These are phyloP conservation scores for Bemisia tabaci DNA, from an alignment of 1,140 invertebrate species.

Conservation along the genomic window DNA sequence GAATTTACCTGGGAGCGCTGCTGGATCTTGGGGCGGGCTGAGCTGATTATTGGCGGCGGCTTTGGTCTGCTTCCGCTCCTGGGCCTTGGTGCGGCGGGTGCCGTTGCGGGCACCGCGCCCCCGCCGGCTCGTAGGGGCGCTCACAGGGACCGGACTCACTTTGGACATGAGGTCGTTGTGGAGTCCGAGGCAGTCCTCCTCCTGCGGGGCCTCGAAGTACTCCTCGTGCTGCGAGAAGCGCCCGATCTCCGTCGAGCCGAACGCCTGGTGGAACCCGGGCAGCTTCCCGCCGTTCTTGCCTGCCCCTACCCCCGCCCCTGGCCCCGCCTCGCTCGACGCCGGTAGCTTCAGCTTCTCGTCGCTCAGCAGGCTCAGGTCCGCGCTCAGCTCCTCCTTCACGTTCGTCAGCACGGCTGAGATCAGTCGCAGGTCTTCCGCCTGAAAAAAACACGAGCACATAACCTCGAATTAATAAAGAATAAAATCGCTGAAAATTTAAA, in stretches of 20 bases:
- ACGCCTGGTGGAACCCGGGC: conserved; percentile 60
- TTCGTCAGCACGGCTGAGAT: background rate
- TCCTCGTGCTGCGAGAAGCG: conserved; percentile 44
- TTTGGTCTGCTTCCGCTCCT: background rate
- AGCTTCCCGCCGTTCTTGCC: conserved; percentile 32
- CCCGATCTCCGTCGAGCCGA: conserved; percentile 61
- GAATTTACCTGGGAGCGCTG: no score
- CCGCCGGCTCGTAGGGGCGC: background rate
- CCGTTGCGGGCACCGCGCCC: background rate
- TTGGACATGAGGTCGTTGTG: background rate
- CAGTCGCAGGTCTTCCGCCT: background rate
- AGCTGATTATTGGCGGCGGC: no score
- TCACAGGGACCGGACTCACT: background rate
- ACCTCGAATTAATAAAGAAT: no score
- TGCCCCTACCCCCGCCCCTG: background rate
- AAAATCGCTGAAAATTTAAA: no score
- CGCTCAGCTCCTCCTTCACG: background rate
- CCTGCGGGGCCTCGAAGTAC: conserved; percentile 25
- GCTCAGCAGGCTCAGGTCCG: background rate
- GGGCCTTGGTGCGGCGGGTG: background rate
- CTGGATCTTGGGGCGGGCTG: no score
- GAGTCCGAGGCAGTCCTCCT: background rate
- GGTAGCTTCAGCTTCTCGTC: background rate
- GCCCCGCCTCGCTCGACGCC: background rate
- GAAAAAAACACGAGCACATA: no score